Base-by-base conservation (phyloP, 2,888 invertebrate species). In the Diploptera punctata region DNA sequence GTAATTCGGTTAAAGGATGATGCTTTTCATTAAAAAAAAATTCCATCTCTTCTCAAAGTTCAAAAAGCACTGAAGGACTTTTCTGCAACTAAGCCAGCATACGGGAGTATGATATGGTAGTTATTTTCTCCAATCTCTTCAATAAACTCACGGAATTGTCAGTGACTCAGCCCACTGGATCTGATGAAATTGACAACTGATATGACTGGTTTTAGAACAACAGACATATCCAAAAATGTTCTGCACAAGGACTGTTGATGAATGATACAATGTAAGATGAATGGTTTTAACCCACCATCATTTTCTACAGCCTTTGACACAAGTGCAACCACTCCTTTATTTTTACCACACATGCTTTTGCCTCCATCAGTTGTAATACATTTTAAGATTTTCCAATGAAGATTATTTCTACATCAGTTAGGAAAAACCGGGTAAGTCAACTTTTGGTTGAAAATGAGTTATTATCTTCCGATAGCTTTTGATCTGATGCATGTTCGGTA, bases 191-290 rank as follows among this genome's bases (percentile, higher is more conserved):
- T 79, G 77, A 78, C 77, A 78, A 69, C 72, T 78, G 77, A 78
- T 75, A 78, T 77, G 76, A 78, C 77, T 77, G 78, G 76, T 75
- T 79, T 78, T 67, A 80, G 68, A 79, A 78, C 78, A 77, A 77
- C 76, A 73, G 78, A 79, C 77, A 79, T 77, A 78, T 79, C 76
- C 76, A 79, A 78, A 75, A 74, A 79, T 79, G 80, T 80, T 13
- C 26, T 13, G 19, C 57, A 29, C 2, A 29, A 19, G 2, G 19
- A 9, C 29, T 57, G 57, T 77, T 77, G 76, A 77, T 78, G 76
- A 78, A 78, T 79, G 75, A 78, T 79, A 76, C 79, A 79, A 77
- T 79, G 78, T 76, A 78, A 72, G 73, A 78, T 72, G 74, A 76
- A 76, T 76, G 78, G 76, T 78, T 78, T 78, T 78, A 77, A 77